Evolutionary conservation across 2,113 vertebrate species (phyloP).

Genomic region (Sinosuthora webbiana): DNA sequence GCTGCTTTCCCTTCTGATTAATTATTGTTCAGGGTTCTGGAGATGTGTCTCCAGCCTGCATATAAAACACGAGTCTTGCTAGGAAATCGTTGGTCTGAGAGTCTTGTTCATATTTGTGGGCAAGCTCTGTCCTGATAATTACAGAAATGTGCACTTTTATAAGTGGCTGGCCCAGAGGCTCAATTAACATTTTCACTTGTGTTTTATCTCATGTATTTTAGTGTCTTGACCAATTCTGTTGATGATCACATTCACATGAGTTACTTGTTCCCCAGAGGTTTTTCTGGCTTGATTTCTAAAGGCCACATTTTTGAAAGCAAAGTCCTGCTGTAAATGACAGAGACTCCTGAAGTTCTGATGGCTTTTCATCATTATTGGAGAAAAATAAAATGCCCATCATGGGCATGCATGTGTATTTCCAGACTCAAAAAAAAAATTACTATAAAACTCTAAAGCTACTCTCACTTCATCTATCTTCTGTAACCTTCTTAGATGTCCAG

Average conservation of each 20-base stretch:
- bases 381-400: neutral
- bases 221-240: neutral
- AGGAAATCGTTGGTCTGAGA: neutral
- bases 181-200: conserved; percentile 2
- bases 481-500: neutral
- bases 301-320: neutral
- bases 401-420: neutral
- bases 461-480: neutral
- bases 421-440: neutral
- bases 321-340: neutral
- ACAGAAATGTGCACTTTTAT: neutral
- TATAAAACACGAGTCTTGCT: neutral
- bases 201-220: neutral
- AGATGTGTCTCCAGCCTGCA: neutral
- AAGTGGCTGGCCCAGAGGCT: neutral
- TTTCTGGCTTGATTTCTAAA: neutral
- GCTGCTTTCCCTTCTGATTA: neutral
- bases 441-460: neutral
- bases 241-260: neutral
- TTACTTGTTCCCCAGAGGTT: neutral
- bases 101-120: neutral
- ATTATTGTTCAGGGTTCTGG: neutral
- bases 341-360: neutral
- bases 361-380: neutral
- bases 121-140: neutral